Percentiles rank a stretch among this genome's conserved stretches.
phyloP scores from a whole-genome alignment of 2,888 invertebrate genomes.

The Pseudococcus jackbeardsleyi region DNA sequence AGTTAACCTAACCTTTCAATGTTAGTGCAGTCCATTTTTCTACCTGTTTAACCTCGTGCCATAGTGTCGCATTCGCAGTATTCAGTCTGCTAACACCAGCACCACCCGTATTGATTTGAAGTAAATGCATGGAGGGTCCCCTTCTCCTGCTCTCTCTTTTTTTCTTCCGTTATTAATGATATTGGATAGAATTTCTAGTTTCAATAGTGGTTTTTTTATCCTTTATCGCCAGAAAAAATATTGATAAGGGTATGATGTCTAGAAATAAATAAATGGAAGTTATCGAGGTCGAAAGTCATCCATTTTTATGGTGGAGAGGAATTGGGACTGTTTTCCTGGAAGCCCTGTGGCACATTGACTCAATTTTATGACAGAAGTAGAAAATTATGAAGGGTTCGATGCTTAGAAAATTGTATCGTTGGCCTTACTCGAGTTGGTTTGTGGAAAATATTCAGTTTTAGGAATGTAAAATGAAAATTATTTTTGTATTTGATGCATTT shows the following conservation, averaged over 20 bases:
- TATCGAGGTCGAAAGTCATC: neutral
- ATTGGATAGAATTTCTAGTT: neutral
- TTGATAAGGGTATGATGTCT: neutral
- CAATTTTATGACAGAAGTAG: no score
- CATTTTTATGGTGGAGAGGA: neutral
- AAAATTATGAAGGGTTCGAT: no score
- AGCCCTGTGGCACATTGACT: no score
- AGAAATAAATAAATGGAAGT: neutral
- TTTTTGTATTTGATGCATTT: no score
- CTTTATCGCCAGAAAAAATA: neutral
- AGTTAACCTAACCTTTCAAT: constrained; percentile 32
- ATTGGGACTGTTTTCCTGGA: neutral
- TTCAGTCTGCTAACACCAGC: neutral
- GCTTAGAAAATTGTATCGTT: no score
- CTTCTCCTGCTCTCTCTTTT: neutral
- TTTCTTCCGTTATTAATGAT: neutral
- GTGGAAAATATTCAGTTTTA: no score
- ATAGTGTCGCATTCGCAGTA: constrained; percentile 12
- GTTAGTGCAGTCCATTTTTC: constrained; percentile 48
- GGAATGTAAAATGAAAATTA: no score
- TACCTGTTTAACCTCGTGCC: constrained; percentile 52
- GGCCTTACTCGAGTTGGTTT: no score
- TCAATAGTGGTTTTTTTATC: neutral
- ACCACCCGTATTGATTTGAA: constrained; percentile 50
- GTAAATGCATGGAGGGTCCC: constrained; percentile 3